Evolutionary conservation across 2,113 vertebrate species (phyloP).

Genomic region (Bombycilla garrulus): DNA sequence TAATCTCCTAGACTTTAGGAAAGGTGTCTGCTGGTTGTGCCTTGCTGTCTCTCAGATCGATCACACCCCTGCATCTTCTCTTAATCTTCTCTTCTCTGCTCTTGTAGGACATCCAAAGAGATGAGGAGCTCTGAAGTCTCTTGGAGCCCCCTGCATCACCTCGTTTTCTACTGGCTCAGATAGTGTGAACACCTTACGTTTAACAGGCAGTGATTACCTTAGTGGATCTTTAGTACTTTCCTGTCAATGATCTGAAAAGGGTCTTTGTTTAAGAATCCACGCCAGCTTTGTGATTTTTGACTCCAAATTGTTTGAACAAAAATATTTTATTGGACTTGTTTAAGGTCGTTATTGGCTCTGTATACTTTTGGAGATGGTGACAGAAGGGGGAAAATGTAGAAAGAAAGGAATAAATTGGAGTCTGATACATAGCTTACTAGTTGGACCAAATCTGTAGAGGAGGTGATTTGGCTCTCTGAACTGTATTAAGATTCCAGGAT

Average conservation of each 20-base stretch:
- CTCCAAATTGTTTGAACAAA: neutral
- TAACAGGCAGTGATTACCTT: neutral
- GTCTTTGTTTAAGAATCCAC: neutral
- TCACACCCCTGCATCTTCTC: rapidly evolving
- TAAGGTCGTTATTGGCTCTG: neutral
- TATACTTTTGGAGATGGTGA: neutral
- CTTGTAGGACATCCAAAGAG: rapidly evolving
- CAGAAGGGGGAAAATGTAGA: neutral
- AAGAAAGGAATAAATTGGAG: neutral
- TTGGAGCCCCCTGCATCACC: rapidly evolving
- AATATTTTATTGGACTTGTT: neutral
- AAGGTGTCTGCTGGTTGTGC: neutral
- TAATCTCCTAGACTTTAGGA: neutral
- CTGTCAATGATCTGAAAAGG: neutral
- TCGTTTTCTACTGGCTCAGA: neutral
- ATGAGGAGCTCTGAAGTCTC: neutral
- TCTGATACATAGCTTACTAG: neutral
- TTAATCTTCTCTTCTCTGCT: neutral
- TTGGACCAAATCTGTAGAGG: neutral
- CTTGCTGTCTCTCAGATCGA: neutral
- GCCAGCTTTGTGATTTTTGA: neutral
- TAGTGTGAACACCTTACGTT: rapidly evolving
- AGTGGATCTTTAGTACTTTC: neutral
- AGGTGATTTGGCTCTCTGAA: neutral
- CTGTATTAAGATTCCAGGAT: neutral